Conservation (phyloP, 1,140 invertebrate species). For the Cydia pomonella region DNA sequence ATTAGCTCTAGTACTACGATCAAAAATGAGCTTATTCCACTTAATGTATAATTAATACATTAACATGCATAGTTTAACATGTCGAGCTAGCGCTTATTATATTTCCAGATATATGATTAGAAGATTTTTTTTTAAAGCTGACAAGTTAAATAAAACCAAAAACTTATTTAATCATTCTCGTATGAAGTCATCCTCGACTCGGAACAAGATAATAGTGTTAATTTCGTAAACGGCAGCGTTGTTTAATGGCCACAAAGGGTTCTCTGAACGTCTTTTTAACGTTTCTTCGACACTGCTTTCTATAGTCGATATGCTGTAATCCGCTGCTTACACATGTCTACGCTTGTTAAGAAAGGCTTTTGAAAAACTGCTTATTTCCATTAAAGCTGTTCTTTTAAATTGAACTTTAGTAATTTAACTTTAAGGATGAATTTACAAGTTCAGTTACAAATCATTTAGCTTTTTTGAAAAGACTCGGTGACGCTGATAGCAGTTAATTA, state of each 20-base stretch:
- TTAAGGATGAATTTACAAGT: not conserved
- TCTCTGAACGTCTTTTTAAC: conserved; percentile 34
- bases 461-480: not conserved
- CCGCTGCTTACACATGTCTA: conserved; percentile 10
- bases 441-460: not conserved
- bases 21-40: too few species aligned
- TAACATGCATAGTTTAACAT: too few species aligned
- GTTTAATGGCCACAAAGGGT: conserved; percentile 44
- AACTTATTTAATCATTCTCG: not conserved
- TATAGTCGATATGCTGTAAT: conserved; percentile 25
- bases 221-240: conserved; percentile 53
- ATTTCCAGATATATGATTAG: too few species aligned
- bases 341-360: not conserved
- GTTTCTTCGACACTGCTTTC: conserved; percentile 16
- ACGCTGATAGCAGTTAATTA: conserved; percentile 15
- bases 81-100: too few species aligned
- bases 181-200: conserved; percentile 33
- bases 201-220: conserved; percentile 54
- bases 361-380: not conserved
- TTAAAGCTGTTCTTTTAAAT: not conserved
- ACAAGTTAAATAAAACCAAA: not conserved
- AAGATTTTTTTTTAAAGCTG: too few species aligned
- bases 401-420: not conserved
- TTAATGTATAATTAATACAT: too few species aligned
- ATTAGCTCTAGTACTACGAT: too few species aligned